Evolutionary conservation across 2,797 vertebrate genomes (phyloP), one percentile per base, ranked within the genome.

Genomic region (Clamator glandarius): DNA sequence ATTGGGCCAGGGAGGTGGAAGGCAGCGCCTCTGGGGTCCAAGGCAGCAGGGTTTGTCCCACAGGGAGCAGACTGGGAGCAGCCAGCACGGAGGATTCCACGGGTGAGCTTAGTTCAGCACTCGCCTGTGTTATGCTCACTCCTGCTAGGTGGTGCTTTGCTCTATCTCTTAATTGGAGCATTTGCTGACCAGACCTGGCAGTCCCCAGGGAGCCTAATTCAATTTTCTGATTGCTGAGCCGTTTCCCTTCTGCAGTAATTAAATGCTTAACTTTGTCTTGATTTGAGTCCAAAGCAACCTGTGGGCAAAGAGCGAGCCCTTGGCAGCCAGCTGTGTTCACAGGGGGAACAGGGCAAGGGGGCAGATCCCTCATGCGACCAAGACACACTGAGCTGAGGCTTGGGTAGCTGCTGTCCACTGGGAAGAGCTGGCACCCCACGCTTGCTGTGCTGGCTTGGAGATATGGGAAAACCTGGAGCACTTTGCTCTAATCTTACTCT

Each of bases 191-290:
- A 73, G 93, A 42, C 79, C 89, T 87, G 54, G 26, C 85, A 70
- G 73, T 91, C 97, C 90, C 95, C 2, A 0, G 97, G 95, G 97
- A 96, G 69, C 78, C 63, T 97, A 91, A 97, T 97, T 97, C 39
- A 93, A 97, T 98, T 97, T 96, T 92, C 89, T 90, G 92, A 96
- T 97, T 96, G 79, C 95, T 68, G 76, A 93, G 87, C 93, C 58
- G 64, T 94, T 95, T 93, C 95, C 93, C 90, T 88, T 92, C 93
- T 5, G 28, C 15, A 20, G 89, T 97, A 98, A 97, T 97, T 98
- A 98, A 98, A 97, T 97, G 97, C 88, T 96, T 73, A 88, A 88
- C 84, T 91, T 93, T 55, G 83, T 69, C 91, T 98, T 97, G 96
- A 97, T 97, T 87, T 51, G 50, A 64, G 92, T 95, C 94, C 97